These are phyloP conservation scores for Alethe castanea DNA, from an alignment of 2,113 vertebrate genomes.

Conservation along the genomic window DNA sequence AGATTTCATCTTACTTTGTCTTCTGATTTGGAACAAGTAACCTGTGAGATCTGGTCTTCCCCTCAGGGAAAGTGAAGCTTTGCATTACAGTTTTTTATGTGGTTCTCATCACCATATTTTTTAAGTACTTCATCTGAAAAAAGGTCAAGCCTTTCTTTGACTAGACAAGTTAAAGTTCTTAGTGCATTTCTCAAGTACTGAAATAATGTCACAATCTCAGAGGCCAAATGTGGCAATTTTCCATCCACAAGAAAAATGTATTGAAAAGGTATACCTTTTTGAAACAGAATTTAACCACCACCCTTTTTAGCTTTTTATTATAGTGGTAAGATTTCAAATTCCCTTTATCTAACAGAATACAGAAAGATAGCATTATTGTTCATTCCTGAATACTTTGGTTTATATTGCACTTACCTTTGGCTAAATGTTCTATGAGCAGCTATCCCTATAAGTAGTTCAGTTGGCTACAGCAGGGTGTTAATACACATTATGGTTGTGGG, in stretches of 20 bases:
- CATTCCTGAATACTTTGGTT: neutral
- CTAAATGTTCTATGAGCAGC: neutral
- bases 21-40: conserved; percentile 7
- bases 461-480: neutral
- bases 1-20: neutral
- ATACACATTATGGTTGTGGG: neutral
- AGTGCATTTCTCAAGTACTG: neutral
- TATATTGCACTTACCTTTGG: neutral
- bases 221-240: neutral
- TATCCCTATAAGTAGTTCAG: neutral
- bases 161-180: neutral
- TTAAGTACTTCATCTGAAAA: neutral
- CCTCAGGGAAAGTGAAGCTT: neutral
- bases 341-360: neutral
- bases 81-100: neutral
- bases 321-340: neutral
- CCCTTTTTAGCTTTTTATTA: neutral
- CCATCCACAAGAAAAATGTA: neutral
- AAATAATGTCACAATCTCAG: neutral
- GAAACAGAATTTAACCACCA: neutral
- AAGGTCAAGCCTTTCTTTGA: conserved; percentile 13
- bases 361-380: neutral
- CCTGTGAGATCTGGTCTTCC: neutral
- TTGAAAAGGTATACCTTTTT: neutral
- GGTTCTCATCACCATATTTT: neutral